Conservation (phyloP, 2,113 vertebrate species). For the Riparia riparia region DNA sequence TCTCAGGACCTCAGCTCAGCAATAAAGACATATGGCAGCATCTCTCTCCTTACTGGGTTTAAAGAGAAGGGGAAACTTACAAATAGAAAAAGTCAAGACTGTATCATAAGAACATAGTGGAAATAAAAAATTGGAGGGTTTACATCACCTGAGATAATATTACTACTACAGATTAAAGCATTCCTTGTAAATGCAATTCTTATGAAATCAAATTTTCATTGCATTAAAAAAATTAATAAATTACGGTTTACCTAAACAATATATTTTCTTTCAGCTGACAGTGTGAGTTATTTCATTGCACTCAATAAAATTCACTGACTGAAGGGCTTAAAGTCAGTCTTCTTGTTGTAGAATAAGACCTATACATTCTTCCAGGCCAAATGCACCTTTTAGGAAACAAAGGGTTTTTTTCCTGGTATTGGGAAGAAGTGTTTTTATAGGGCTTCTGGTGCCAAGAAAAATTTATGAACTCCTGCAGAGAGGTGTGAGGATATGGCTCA, state of each 20-base stretch:
- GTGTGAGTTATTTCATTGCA: not conserved
- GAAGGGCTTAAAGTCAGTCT: not conserved
- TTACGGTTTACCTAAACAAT: not conserved
- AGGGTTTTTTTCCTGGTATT: not conserved
- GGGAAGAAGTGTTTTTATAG: constrained; percentile 11
- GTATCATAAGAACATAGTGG: not conserved
- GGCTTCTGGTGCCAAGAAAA: not conserved
- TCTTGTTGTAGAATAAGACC: not conserved
- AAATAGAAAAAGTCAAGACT: not conserved
- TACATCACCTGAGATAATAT: not conserved
- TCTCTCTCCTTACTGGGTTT: not conserved
- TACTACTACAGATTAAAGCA: not conserved
- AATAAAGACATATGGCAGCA: not conserved
- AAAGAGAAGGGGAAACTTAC: not conserved
- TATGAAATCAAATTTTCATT: not conserved
- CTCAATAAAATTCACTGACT: not conserved
- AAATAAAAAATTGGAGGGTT: not conserved
- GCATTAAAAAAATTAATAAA: not conserved
- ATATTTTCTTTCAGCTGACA: not conserved
- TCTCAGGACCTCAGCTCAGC: not conserved
- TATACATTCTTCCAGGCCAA: not conserved
- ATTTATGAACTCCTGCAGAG: not conserved
- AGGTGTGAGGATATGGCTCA: not conserved
- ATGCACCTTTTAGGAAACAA: not conserved
- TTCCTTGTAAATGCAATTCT: not conserved